Percentiles rank a stretch among this genome's conserved stretches.
Evolutionary conservation across 1,140 invertebrate species (phyloP).

Genomic region (Sminthurides bifidus): DNA sequence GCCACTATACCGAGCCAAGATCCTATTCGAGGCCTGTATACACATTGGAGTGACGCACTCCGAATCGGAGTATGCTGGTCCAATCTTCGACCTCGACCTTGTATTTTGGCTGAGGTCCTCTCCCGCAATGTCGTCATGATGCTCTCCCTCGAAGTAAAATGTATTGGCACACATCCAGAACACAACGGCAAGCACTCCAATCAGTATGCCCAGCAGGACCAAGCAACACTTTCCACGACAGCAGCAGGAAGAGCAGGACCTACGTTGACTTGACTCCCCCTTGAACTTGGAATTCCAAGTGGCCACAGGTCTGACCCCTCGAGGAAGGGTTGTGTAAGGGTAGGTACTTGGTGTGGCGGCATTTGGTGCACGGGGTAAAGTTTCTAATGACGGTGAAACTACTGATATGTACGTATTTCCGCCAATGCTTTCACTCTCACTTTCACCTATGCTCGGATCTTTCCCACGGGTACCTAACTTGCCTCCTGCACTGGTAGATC

Average conservation of each 20-base stretch:
- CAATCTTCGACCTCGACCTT: not conserved
- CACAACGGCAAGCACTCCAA: not conserved
- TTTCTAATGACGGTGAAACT: not conserved
- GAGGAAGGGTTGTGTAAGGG: slow-evolving; percentile 1
- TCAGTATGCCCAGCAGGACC: not conserved
- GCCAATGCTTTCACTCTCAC: not conserved
- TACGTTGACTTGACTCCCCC: not conserved
- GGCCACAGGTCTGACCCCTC: not conserved
- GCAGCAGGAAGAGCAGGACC: no score
- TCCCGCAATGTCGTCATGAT: not conserved
- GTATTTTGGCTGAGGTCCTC: not conserved
- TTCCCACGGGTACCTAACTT: no score
- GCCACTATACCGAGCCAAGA: slow-evolving; percentile 42
- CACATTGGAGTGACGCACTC: slow-evolving; percentile 34
- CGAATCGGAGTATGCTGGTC: not conserved
- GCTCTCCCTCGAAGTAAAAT: not conserved
- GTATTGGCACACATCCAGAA: not conserved
- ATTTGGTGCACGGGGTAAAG: not conserved
- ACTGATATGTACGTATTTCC: not conserved
- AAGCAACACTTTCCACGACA: not conserved
- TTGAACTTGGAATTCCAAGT: not conserved
- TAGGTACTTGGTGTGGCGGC: not conserved
- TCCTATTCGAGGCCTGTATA: slow-evolving; percentile 34
- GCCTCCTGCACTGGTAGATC: not conserved
- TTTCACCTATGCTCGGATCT: not conserved